Base-by-base conservation (phyloP, 2,113 vertebrate genomes). In the Pontoporia blainvillei region DNA sequence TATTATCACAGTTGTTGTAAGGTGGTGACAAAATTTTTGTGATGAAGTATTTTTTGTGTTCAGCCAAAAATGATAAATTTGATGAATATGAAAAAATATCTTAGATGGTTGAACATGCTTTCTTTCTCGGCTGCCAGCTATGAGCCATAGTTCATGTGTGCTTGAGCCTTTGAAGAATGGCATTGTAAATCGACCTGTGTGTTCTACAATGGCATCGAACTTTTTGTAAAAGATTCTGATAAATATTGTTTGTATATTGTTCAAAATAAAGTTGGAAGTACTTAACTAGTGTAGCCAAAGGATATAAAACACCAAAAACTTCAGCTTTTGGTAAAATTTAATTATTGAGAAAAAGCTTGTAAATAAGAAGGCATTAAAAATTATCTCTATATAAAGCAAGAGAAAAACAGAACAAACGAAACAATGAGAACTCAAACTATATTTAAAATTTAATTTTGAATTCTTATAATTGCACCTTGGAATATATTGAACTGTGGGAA, bases 361-460 rank as follows among this genome's bases (percentile, higher is more conserved):
- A 76, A 86, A 83, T 88, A 88, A 14, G 15, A 95, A 96, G 72
- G 14, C 36, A 75, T 89, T 67, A 72, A 82, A 81, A 86, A 46
- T 36, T 71, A 71, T 25, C 44, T 66, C 6, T 72, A 61, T 71
- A 90, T 94, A 94, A 84, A 34, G 29, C 29, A 20, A 66, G 39
- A 31, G 54, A 57, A 66, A 84, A 92, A 61, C 18, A 66, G 39
- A 72, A 76, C 44, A 76, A 61, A 52, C 34, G 57, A 88, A 83
- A 64, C 66, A 95, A 86, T 66, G 61, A 66, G 25, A 84, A 69
- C 4, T 46, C 18, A 75, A 78, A 86, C 61, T 72, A 54, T 46
- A 79, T 94, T 91, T 95, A 94, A 71, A 82, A 36, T 88, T 93
- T 91, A 91, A 59, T 76, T 95, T 94, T 92, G 81, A 86, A 52